Base-by-base conservation (phyloP, 2,888 invertebrate species). In the Pandemis corylana region DNA sequence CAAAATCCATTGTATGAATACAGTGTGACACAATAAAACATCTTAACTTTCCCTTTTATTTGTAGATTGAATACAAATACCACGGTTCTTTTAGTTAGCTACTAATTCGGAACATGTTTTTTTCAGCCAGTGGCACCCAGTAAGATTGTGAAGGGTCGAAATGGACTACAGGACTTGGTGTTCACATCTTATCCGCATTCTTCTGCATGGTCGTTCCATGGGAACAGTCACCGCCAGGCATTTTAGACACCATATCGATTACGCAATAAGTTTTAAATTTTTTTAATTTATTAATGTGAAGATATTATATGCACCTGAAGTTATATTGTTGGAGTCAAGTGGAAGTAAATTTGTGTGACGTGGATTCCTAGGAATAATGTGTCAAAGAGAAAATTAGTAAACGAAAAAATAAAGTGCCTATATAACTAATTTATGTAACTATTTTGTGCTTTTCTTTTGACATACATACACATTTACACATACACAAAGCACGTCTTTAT, bases 131-230 rank as follows among this genome's bases (percentile, higher is more conserved):
- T 12, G 61, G n/a, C 77, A 20, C 79, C 82, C 5, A 76, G 71
- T 9, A 78, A 79, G 28, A 76, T 78, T 15, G 73, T 79, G 20
- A 88, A 82, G 56, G 79, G 76, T 65, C 83, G 92, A 66, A 94
- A 94, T 79, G 94, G 94, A n/a, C 81, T 94, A 70, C 94, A 94
- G 83, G 94, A 94, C 77, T 80, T 89, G 77, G 84, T 87, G 20
- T 92, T 83, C 70, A 89, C 92, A 2, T 82, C 92, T 0, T 90
- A 89, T 77, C 85, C 89, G 12, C 81, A 83, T 2, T 84, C 90
- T 12, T 82, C 90, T 12, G 87, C 91, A n/a, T 91, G 94, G 94
- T 85, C 89, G 0, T 94, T 94, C 76, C 93, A 93, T 76, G 93
- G 93, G 53, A 80, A 80, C 46, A 71, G 71, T 7, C 77, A 80